Conservation (phyloP, 2,888 invertebrate species). For the Cosmia trapezina region DNA sequence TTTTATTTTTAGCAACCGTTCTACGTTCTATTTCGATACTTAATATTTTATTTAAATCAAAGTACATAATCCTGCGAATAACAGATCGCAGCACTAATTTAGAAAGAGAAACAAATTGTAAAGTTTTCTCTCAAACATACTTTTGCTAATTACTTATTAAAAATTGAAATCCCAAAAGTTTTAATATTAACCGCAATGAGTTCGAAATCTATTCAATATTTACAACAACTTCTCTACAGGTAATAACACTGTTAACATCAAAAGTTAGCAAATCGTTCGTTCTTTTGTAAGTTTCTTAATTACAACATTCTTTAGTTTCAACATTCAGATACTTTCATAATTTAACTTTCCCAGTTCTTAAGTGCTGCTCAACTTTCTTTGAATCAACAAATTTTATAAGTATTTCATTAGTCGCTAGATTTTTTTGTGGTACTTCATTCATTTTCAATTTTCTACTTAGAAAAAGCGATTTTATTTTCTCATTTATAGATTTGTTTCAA, state of each 20-base stretch:
- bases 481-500: slow-evolving; percentile 24
- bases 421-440: slow-evolving; percentile 13
- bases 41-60: neutral
- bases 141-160: slow-evolving; percentile 14
- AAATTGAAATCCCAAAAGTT: slow-evolving; percentile 17
- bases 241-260: slow-evolving; percentile 31
- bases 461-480: neutral
- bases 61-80: neutral
- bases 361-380: slow-evolving; percentile 31
- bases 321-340: slow-evolving; percentile 21
- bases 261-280: slow-evolving; percentile 24
- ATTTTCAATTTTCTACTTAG: slow-evolving; percentile 18
- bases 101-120: slow-evolving; percentile 4
- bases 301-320: slow-evolving; percentile 27
- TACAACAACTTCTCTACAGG: slow-evolving; percentile 2
- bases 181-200: slow-evolving; percentile 1
- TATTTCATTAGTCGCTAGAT: slow-evolving; percentile 25
- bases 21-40: neutral
- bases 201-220: slow-evolving; percentile 24
- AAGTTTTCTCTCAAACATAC: slow-evolving; percentile 1
- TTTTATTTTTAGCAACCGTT: neutral
- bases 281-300: slow-evolving; percentile 40
- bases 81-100: neutral
- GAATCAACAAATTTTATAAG: slow-evolving; percentile 35
- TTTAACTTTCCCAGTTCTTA: slow-evolving; percentile 33